These are phyloP conservation scores for Semicossyphus pulcher DNA, from an alignment of 2,113 vertebrate species.

Conservation along the genomic window DNA sequence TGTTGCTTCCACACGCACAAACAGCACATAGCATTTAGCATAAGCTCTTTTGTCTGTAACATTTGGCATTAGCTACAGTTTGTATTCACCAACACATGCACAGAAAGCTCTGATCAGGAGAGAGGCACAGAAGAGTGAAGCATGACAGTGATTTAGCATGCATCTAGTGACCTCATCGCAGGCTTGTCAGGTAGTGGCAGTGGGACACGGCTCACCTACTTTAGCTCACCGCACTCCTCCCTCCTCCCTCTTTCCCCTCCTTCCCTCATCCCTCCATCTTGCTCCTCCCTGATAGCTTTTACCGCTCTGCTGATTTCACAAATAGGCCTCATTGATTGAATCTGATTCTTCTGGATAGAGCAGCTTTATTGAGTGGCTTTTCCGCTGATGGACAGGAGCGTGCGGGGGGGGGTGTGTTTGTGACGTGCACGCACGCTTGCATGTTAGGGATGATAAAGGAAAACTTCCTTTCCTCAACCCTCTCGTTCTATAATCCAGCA, in stretches of 20 bases:
- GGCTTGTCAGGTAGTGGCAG: slow-evolving; percentile 64
- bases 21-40: neutral
- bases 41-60: slow-evolving; percentile 20
- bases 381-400: slow-evolving; percentile 70
- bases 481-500: slow-evolving; percentile 61
- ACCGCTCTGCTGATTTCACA: slow-evolving; percentile 84
- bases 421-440: slow-evolving; percentile 22
- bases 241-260: slow-evolving; percentile 13
- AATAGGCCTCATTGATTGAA: slow-evolving; percentile 87
- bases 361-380: slow-evolving; percentile 82
- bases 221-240: slow-evolving; percentile 62
- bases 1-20: slow-evolving; percentile 25
- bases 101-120: slow-evolving; percentile 30
- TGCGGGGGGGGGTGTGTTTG: slow-evolving; percentile 33
- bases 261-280: slow-evolving; percentile 55
- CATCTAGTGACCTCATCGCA: slow-evolving; percentile 67
- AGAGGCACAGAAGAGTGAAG: slow-evolving; percentile 12
- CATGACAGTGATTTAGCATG: slow-evolving; percentile 64
- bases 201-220: slow-evolving; percentile 72
- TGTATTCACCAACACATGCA: slow-evolving; percentile 38
- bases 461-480: slow-evolving; percentile 66
- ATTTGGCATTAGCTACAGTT: slow-evolving; percentile 40
- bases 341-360: slow-evolving; percentile 84
- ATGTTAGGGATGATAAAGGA: slow-evolving; percentile 60
- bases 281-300: slow-evolving; percentile 79